Percentiles rank a stretch among this genome's conserved stretches.
Conservation (phyloP, 64 coral and sea anemone species). For the Stylophora pistillata region DNA sequence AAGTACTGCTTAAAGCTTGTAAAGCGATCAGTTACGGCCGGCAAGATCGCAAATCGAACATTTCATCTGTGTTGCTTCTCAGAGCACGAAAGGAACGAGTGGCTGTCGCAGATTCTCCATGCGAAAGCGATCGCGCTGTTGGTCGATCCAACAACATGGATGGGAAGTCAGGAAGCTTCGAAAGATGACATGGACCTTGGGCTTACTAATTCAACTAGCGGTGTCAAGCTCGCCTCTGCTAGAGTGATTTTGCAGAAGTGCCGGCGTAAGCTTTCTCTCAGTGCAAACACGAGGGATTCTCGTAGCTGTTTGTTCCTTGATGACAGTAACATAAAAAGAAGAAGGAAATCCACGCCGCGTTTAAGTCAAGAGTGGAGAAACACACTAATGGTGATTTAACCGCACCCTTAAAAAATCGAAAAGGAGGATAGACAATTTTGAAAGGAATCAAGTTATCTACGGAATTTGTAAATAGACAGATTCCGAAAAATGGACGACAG, state of each 20-base stretch:
- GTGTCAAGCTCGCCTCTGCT: background rate
- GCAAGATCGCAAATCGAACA: conserved; percentile 39
- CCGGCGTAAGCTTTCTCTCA: background rate
- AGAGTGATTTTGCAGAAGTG: background rate
- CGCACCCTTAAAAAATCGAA: no score
- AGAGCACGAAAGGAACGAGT: conserved; percentile 76
- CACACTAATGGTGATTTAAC: background rate
- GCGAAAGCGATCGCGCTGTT: conserved; percentile 78
- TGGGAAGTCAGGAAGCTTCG: background rate
- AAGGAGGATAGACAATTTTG: no score
- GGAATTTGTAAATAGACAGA: background rate
- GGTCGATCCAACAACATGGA: conserved; percentile 61
- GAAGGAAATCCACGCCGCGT: background rate
- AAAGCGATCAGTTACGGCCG: conserved; percentile 36
- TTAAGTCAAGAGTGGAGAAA: background rate
- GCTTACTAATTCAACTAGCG: background rate
- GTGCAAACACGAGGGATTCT: background rate
- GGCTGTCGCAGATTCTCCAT: conserved; percentile 78
- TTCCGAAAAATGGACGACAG: background rate
- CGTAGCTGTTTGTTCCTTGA: background rate
- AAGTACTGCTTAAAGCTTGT: conserved; percentile 85
- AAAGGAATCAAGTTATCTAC: no score
- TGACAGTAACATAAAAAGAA: background rate
- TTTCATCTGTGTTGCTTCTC: conserved; percentile 57
- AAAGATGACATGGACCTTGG: background rate